These are phyloP conservation scores for Melipona quadrifasciata DNA, from an alignment of 1,140 invertebrate species.

Conservation along the genomic window DNA sequence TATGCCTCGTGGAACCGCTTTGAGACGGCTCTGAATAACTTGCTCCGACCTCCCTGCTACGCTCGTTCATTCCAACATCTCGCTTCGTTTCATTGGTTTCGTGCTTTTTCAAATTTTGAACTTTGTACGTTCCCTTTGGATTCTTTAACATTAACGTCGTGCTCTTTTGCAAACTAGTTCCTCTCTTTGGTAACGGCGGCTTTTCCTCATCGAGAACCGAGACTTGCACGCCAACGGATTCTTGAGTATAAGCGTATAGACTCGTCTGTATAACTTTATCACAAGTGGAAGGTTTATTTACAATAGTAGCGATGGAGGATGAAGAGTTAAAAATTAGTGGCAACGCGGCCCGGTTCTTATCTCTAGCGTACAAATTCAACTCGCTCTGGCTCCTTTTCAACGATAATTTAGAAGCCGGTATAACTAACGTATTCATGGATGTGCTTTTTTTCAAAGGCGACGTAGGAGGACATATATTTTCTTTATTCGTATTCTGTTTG, in stretches of 20 bases:
- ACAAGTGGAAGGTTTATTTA: slow-evolving; percentile 77
- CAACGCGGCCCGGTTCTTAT: slow-evolving; percentile 61
- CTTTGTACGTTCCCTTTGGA: slow-evolving; percentile 72
- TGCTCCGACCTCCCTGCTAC: slow-evolving; percentile 23
- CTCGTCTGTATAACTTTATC: slow-evolving; percentile 79
- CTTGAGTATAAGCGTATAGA: slow-evolving; percentile 59
- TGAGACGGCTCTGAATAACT: slow-evolving; percentile 69
- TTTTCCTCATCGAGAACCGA: slow-evolving; percentile 74
- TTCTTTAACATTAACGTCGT: slow-evolving; percentile 73
- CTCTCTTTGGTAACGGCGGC: slow-evolving; percentile 71
- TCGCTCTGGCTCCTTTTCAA: slow-evolving; percentile 79
- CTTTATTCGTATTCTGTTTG: slow-evolving; percentile 33
- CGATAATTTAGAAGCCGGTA: slow-evolving; percentile 50
- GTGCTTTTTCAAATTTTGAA: slow-evolving; percentile 50
- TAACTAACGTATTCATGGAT: slow-evolving; percentile 75
- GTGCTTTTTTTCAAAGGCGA: slow-evolving; percentile 74
- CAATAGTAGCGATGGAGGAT: slow-evolving; percentile 78
- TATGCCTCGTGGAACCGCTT: slow-evolving; percentile 63
- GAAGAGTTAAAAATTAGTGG: slow-evolving; percentile 77
- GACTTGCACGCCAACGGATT: slow-evolving; percentile 78
- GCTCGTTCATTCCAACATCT: neutral
- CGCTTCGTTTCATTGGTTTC: neutral
- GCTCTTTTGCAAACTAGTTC: slow-evolving; percentile 68
- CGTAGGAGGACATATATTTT: slow-evolving; percentile 19
- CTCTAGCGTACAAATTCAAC: slow-evolving; percentile 71